phyloP scores from a whole-genome alignment of 2,888 invertebrate genomes.

The Himalopsyche anomala region DNA sequence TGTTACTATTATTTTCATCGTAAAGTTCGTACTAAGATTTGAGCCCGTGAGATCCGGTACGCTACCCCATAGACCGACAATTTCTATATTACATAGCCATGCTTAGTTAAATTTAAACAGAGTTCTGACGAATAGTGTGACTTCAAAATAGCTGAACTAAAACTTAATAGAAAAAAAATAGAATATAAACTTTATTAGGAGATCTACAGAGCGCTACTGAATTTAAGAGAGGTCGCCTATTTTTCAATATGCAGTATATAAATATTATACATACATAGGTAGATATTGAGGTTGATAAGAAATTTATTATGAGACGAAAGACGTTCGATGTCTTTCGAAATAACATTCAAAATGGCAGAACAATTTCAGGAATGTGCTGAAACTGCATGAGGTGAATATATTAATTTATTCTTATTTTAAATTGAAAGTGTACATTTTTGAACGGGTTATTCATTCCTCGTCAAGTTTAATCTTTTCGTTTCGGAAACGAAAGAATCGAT shows the following conservation, averaged over 20 bases:
- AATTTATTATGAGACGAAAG: background rate
- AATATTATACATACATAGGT: background rate
- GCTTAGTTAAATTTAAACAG: too few relatives aligned
- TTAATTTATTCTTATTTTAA: conserved; percentile 9
- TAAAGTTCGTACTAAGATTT: too few relatives aligned
- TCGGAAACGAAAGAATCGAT: too few relatives aligned
- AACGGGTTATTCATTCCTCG: background rate
- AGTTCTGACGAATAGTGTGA: too few relatives aligned
- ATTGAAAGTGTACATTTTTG: background rate
- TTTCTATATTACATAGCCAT: too few relatives aligned
- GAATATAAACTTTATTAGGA: too few relatives aligned
- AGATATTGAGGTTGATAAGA: background rate
- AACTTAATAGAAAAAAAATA: too few relatives aligned
- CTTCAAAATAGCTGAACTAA: too few relatives aligned
- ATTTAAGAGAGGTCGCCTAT: background rate
- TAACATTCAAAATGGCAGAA: background rate
- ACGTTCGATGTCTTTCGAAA: background rate
- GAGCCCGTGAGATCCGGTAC: too few relatives aligned
- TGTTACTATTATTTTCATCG: too few relatives aligned
- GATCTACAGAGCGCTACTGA: too few relatives aligned
- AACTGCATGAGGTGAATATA: background rate
- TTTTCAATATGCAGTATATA: background rate
- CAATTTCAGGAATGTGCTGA: background rate
- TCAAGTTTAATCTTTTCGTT: background rate
- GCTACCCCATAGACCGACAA: too few relatives aligned